A percentile compares a stretch with the other conserved stretches of the same genome.
phyloP scores from a whole-genome alignment of 2,797 vertebrate genomes.

The Crocidura indochinensis region DNA sequence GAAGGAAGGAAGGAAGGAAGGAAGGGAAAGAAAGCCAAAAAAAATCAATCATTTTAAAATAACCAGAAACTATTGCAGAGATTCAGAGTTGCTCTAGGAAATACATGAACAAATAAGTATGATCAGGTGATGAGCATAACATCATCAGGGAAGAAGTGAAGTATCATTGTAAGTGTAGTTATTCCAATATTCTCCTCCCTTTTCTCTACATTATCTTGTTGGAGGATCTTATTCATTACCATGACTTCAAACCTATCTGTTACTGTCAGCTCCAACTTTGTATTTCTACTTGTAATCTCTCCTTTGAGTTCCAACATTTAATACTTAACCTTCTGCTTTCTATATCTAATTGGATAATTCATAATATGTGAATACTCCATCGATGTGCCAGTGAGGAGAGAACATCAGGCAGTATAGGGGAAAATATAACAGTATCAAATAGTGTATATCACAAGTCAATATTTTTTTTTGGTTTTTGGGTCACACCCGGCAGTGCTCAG shows the following conservation, averaged over 20 bases:
- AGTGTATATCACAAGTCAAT: background rate
- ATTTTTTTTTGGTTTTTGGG: no score
- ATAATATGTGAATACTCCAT: background rate
- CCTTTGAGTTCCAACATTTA: constrained; percentile 48
- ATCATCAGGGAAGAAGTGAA: background rate
- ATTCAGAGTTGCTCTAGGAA: background rate
- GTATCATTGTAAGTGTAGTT: constrained; percentile 13
- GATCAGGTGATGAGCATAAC: background rate
- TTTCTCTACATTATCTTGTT: background rate
- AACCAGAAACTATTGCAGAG: background rate
- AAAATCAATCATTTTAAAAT: constrained; percentile 25
- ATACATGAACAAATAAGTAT: background rate
- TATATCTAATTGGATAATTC: background rate
- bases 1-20: no score
- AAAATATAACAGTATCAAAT: background rate
- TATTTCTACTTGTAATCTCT: background rate
- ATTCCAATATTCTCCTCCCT: background rate
- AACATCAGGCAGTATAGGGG: background rate
- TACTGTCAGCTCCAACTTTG: background rate
- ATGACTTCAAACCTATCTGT: background rate
- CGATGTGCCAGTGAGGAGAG: background rate
- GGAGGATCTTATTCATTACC: background rate
- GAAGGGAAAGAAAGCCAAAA: no score
- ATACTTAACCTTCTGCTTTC: background rate
- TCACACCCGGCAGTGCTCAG: no score